Evolutionary conservation across 2,113 vertebrate genomes (phyloP), one percentile per base, ranked within the genome.

Genomic region (Peromyscus californicus): DNA sequence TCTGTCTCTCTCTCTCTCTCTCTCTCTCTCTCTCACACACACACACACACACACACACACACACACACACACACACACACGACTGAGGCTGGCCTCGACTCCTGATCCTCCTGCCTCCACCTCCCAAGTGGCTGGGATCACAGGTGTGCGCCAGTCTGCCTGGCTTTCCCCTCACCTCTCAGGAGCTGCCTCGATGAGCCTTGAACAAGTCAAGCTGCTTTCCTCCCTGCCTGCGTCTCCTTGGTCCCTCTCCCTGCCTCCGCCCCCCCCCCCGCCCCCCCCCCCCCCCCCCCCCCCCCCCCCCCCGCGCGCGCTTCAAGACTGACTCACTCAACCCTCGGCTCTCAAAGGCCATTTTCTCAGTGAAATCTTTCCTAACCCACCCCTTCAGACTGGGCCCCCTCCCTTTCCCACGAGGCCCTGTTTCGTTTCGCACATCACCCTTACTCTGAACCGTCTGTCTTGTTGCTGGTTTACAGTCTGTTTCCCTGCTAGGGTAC

Each of bases 331-430:
- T 80, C 76, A 80, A 70, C 48, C 48, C 42, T 72, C 0, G 1
- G 65, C 45, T 91, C 78, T 93, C 90, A 70, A 70, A 91, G 88
- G 59, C 78, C 76, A 75, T 75, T 83, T 93, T 74, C 82, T 51
- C 87, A 91, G 92, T 51, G 83, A 94, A 87, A 48, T 63, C 79
- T 79, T 80, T 96, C 72, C 93, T 91, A 57, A 51, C 89, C 89
- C 29, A 36, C 69, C 39, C 65, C 65, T n/a, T 7, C 29, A 76
- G 45, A 45, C 36, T n/a, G 48, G 88, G 79, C 87, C 75, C 75
- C 90, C 94, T 91, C 45, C n/a, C 78, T 94, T 76, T 26, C 65
- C 13, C 42, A 78, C 76, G 69, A 67, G 22, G 29, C 72, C 79
- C 51, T 42, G 74, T 83, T 92, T 96, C 92, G 15, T 89, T 84